Base-by-base conservation (phyloP, 2,113 vertebrate genomes). In the Oreocharis arfaki region DNA sequence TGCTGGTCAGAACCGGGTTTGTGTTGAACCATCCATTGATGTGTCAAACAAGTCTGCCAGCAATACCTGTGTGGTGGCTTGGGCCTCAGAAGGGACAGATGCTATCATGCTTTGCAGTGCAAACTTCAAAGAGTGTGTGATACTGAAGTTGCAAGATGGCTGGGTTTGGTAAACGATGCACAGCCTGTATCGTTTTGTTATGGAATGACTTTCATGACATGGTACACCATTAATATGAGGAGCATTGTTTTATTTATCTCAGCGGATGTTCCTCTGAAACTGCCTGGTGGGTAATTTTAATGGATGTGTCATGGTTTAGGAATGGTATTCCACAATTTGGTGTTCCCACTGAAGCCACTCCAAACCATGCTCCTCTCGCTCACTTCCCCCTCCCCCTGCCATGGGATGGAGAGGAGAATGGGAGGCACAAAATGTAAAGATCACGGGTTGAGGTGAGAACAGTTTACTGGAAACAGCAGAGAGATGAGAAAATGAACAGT, bases 1-100 rank as follows among this genome's bases (percentile, higher is more conserved):
- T 6, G 6, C 47, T 63, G 65, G 6, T 50, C 56, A 70, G 60
- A 81, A 41, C 20, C 5, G 28, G 1, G 1, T 16, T 30, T 39
- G 9, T 16, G 30, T 71, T 80, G 68, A 76, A 44, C 49, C 22
- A 30, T 49, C 17, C 0, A 0, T 59, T 44, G 22, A 12, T 27
- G 11, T 2, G 0, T 56, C 0, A 2, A 46, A 20, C 10, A 16
- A 87, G 17, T n/a, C 61, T 47, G 41, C 56, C 65, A 16, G 49
- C 44, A 44, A 6, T 37, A 16, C 11, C 42, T 74, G 15, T 21
- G 30, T 79, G 37, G 33, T 63, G 33, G 47, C 41, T 64, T 42
- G 57, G 42, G 68, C 64, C 53, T 84, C 84, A 59, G 69, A 52
- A 84, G 35, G 39, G 33, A 18, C 30, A 71, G 74, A 39, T 89